Evolutionary conservation across 2,888 invertebrate genomes (phyloP), one percentile per base, ranked within the genome.

Genomic region (Drosophila anomalata): DNA sequence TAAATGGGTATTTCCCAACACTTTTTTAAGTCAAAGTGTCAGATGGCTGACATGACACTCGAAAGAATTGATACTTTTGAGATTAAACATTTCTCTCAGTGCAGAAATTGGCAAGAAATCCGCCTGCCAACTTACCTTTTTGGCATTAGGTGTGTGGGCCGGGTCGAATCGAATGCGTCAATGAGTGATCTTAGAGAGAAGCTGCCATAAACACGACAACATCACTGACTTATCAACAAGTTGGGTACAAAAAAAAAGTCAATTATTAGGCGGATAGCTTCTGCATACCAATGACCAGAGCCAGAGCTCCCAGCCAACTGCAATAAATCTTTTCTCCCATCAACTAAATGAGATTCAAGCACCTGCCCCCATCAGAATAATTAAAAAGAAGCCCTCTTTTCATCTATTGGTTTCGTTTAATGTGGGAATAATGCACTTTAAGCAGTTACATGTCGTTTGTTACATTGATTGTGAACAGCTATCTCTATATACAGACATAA

Each of bases 171-270:
- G 60, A 62, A 41, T 67, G 63, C 58, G 74, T 70, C 74, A 79
- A 69, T 68, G 70, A 68, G 77, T 57, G 63, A 58, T 69, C 50
- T 68, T 75, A 67, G 42, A 33, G 17, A 48, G 62, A 63, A 48
- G 63, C 63, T 65, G 65, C 53, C 63, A 53, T 31, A 31, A 46
- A 17, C 62, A 39, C 50, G 46, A 14, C 63, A 47, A 20, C 63
- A 47, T 41, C 48, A 48, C 31, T 63, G 62, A 65, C 62, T 62
- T 20, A 42, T 12, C 65, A 48, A 66, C 33, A 66, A 55, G 65
- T 65, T 48, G 33, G 48, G 48, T 63, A 63, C 48, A 66, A 39
- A 63, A 55, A 66, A 39, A 42, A 50, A 22, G 50, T 20, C 58
- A 44, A 50, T 17, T 31, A 33, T 22, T 17, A 11, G 29, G 17